These are phyloP conservation scores for Machimus rusticus DNA, from an alignment of 2,888 invertebrate species.

Conservation along the genomic window DNA sequence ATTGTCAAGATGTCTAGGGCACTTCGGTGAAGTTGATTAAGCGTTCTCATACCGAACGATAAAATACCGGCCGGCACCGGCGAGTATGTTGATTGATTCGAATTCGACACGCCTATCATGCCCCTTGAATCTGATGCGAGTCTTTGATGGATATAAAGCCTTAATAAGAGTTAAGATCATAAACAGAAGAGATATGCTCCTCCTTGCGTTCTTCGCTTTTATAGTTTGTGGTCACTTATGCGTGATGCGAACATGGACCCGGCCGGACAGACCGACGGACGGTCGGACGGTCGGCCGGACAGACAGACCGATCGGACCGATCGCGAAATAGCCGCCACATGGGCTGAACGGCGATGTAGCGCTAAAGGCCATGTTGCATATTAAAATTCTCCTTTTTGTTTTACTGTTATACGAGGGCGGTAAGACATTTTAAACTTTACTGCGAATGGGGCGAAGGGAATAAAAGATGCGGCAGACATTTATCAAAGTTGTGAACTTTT, in stretches of 20 bases:
- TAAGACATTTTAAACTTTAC: constrained; percentile 7
- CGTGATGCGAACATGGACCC: not conserved
- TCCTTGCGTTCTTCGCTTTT: constrained; percentile 24
- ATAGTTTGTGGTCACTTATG: constrained; percentile 29
- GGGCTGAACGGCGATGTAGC: not conserved
- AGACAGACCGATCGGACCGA: not conserved
- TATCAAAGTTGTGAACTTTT: constrained; percentile 9
- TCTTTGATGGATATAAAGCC: constrained; percentile 41
- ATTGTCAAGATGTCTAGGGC: constrained; percentile 41
- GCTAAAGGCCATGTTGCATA: constrained; percentile 24
- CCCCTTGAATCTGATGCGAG: constrained; percentile 36
- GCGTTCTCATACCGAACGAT: constrained; percentile 9
- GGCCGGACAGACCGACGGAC: not conserved
- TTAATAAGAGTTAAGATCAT: constrained; percentile 41
- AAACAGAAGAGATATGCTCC: constrained; percentile 34
- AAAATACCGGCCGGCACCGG: constrained; percentile 19
- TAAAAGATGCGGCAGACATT: constrained; percentile 22
- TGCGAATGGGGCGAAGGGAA: not conserved
- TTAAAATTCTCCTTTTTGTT: constrained; percentile 11
- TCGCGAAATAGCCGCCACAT: not conserved
- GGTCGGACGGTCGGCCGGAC: not conserved
- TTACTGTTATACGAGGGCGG: constrained; percentile 27
- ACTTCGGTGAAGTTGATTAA: constrained; percentile 40
- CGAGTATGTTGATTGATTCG: constrained; percentile 51
- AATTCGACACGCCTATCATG: constrained; percentile 52